Evolutionary conservation across 2,113 vertebrate genomes (phyloP), one percentile per base, ranked within the genome.

Genomic region (Rhea americana): DNA sequence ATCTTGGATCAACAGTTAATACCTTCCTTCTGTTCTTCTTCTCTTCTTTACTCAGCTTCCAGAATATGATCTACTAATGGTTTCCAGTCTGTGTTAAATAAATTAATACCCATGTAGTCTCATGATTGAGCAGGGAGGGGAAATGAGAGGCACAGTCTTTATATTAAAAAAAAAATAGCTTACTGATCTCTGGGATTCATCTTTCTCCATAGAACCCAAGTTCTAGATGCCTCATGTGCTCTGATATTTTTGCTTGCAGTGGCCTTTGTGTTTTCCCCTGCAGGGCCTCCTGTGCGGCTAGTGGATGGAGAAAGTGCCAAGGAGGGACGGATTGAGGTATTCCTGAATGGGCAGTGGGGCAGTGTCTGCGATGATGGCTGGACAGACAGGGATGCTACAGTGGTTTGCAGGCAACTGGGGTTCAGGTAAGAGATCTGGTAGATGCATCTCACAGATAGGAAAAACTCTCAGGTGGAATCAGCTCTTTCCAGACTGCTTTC

Each of bases 361-460:
- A 98, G 98, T 2, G 95, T 99, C 96, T 99, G 99, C 85, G 98
- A 98, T 10, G 97, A 98, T 87, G 97, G 96, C 93, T 99, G 99
- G 98, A 98, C 93, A 58, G 98, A 98, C 92, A 97, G 96, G 91
- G 98, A 98, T 2, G 98, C 98, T 2, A 62, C 98, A 91, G 99
- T 99, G 90, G 98, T 99, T 95, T 99, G 99, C 97, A 98, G 98
- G 75, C 98, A 99, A 89, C 97, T 99, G 39, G 98, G 99, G 78
- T 98, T 98, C 98, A 98, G 98, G 99, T 99, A 91, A 77, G 53
- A 82, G 48, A 30, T 62, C 37, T 50, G 43, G 8, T 65, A 48
- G 4, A 2, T 41, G 15, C n/a, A 48, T 43, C 28, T 65, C 59
- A 68, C 9, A 75, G 55, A 65, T 2, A 59, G 41, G 78, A 91